Evolutionary conservation across 2,113 vertebrate species (phyloP).

Genomic region (Todiramphus saurophagus): DNA sequence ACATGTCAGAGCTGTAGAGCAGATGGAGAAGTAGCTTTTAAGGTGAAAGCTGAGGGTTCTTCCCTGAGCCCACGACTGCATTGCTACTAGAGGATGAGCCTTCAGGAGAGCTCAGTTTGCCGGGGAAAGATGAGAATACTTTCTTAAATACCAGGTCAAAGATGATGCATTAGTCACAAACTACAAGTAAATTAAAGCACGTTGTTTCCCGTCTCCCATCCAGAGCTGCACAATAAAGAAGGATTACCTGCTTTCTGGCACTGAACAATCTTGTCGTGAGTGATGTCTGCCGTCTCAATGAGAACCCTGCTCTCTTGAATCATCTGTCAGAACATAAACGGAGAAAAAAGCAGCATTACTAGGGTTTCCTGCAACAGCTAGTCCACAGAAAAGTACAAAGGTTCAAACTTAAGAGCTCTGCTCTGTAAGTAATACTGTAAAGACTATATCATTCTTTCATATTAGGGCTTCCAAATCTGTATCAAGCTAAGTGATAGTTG

Average conservation of each 20-base stretch:
- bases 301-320: conserved; percentile 90
- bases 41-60: background rate
- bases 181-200: background rate
- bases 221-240: background rate
- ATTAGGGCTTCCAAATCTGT: background rate
- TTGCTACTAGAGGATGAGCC: background rate
- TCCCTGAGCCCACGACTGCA: background rate
- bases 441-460: background rate
- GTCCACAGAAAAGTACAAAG: background rate
- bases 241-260: conserved; percentile 88
- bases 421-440: background rate
- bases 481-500: background rate
- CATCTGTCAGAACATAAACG: conserved; percentile 80
- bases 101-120: background rate
- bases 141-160: background rate
- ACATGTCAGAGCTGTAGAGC: background rate
- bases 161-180: background rate
- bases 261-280: conserved; percentile 90
- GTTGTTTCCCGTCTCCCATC: background rate
- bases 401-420: background rate
- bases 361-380: background rate
- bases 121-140: background rate
- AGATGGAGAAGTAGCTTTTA: background rate
- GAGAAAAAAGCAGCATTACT: background rate
- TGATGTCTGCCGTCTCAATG: conserved; percentile 87